Evolutionary conservation across 1,140 invertebrate species (phyloP), one percentile per base, ranked within the genome.

Genomic region (Anthonomus grandis): DNA sequence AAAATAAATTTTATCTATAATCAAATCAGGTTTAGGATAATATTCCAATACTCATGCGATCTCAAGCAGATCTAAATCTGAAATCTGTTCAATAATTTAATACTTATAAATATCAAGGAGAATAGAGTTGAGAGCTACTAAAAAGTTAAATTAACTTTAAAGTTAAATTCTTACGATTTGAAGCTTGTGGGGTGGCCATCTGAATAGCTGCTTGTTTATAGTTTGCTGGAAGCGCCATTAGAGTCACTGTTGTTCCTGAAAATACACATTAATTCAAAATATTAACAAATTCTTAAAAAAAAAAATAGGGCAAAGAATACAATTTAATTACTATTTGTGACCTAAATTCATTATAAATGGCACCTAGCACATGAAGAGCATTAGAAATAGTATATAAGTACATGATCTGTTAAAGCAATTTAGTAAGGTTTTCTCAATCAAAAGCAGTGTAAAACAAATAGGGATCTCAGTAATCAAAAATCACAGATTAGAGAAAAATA

Each of bases 141-240:
- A 48, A 17, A 62, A 31, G 38, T 57, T 36, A 49, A 19, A 34
- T 41, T 31, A 57, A 22, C 17, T 41, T 25, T 24, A 25, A 50
- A 21, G 38, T 62, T 50, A 36, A 51, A n/a, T n/a, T 68, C 74
- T 76, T 74, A 75, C 78, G 76, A 47, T 76, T 74, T 66, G 65
- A 68, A 45, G 64, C 68, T 59, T 68, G 73, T 15, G 69, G 72
- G 52, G 76, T 81, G 63, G 84, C 79, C 67, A 86, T 81, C 60
- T 82, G 78, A 72, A 84, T 80, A 52, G 85, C 82, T 64, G 83
- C 79, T 79, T 86, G 85, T 73, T 88, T 88, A 65, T 88, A 89
- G 72, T 85, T 87, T 60, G 77, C 79, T 62, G 85, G 85, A 59
- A 87, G 75, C 61, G 86, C 84, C 86, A 89, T 86, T 56, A n/a